Evolutionary conservation across 2,888 invertebrate species (phyloP).

Genomic region (Chloromyia formosa): DNA sequence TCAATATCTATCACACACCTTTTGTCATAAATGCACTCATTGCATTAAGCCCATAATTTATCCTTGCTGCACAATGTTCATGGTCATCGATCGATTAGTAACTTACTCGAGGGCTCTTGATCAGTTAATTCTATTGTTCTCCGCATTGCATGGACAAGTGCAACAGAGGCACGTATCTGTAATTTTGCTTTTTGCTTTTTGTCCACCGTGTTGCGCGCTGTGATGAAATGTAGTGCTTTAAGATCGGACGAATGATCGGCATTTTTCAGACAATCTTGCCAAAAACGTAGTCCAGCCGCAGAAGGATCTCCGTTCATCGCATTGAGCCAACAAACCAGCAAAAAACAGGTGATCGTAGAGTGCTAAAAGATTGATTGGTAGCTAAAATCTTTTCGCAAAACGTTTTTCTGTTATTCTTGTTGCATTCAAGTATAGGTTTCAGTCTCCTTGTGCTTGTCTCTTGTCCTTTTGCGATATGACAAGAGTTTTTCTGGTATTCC

Average conservation of each 20-base stretch:
- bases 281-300: background rate
- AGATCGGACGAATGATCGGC: slow-evolving; percentile 28
- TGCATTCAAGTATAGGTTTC: background rate
- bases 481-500: slow-evolving; percentile 14
- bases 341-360: slow-evolving; percentile 43
- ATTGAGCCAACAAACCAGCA: background rate
- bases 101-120: slow-evolving; percentile 29
- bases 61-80: background rate
- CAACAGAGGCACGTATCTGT: slow-evolving; percentile 34
- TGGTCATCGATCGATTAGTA: slow-evolving; percentile 37
- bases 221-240: slow-evolving; percentile 33
- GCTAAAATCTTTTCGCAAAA: slow-evolving; percentile 32
- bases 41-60: background rate
- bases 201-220: slow-evolving; percentile 2
- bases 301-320: background rate
- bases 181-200: slow-evolving; percentile 11
- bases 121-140: slow-evolving; percentile 43
- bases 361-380: slow-evolving; percentile 50
- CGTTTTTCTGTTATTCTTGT: slow-evolving; percentile 21
- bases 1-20: slow-evolving; percentile 10
- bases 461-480: slow-evolving; percentile 29
- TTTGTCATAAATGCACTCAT: slow-evolving; percentile 15
- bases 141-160: slow-evolving; percentile 28
- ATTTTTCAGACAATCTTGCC: slow-evolving; percentile 19
- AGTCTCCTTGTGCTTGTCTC: background rate